Base-by-base conservation (phyloP, 1,140 invertebrate genomes). In the Monomorium pharaonis region DNA sequence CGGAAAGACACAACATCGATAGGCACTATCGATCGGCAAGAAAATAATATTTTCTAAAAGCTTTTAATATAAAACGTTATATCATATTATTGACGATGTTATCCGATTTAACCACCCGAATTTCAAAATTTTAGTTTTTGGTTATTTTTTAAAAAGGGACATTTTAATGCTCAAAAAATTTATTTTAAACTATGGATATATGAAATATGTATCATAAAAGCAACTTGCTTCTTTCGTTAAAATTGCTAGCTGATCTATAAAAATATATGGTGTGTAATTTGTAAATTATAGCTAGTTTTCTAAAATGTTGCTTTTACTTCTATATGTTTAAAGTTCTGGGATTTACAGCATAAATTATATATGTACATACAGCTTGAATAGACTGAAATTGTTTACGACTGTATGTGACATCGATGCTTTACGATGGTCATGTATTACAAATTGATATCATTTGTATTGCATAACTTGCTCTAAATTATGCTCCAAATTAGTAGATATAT, bases 1-100 rank as follows among this genome's bases (percentile, higher is more conserved):
- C 95, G 47, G 97, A 98, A 93, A 98, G 97, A 91, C 95, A 95
- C 76, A 97, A 97, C 92, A 98, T 98, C 90, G 97, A 97, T 85
- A 97, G 96, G 69, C 89, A 94, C 63, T 93, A 94, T 85, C 81
- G 94, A 56, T 91, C 92, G 10, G 58, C 76, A 51, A 94, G 92
- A 89, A 94, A 94, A 78, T 93, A 92, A 90, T 86, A 86, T 24
- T 85, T 90, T 72, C 9, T 70, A 58, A 42, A 75, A 86, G 47
- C 63, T 88, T 85, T 75, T 56, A 87, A 27, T 74, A 75, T 86
- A 33, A 44, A 27, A 67, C 72, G 56, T 80, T 89, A 81, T 70
- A 86, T 78, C 69, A n/a, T 69, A 24, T 49, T 63, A 37, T 63
- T 65, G 51, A 76, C 27, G 18, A 58, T 67, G 37, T 65, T 69